Base-by-base conservation (phyloP, 1,140 invertebrate genomes). In the Psix sp. region DNA sequence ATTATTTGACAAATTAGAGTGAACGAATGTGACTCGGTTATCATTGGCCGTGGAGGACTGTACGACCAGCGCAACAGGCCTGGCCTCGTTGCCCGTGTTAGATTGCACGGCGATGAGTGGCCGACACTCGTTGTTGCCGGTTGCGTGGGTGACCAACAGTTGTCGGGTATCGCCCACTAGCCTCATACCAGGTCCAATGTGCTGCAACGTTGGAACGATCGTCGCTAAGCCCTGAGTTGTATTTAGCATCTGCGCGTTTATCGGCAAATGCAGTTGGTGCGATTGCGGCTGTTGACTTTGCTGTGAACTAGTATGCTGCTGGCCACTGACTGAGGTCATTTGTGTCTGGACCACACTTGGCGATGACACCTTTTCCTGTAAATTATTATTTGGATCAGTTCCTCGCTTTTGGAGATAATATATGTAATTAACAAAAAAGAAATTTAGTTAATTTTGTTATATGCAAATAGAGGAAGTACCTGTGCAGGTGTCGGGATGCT, bases 21-120 rank as follows among this genome's bases (percentile, higher is more conserved):
- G 86, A 14, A 87, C 82, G 39, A 87, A 82, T 20, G 86, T 87
- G n/a, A 87, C 85, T 15, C 86, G 75, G 54, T 86, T 87, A 48
- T 87, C 86, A 73, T 82, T 87, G 15, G 86, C 77, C 39, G 80
- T 76, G 14, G 85, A 84, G 24, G 86, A 86, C 59, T 84, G 85
- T 62, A 88, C 84, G 35, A 88, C 87, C 43, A 88, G 54, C 11
- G 87, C 84, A 15, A 87, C 83, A 5, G 86, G 84, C 59, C 87
- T 85, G 60, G 85, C 65, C 46, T 85, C 82, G 39, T 78, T 83
- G 57, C 77, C 82, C 63, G 76, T 48, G n/a, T 79, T 82, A 1
- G 82, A 82, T 57, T 82, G 82, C 17, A 84, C 83, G 9, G 84
- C 83, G 4, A 85, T 85, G 20, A 85, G 56, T n/a, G 82, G 84